Conservation (phyloP, 2,888 invertebrate species). For the Horisme vitalbata region DNA sequence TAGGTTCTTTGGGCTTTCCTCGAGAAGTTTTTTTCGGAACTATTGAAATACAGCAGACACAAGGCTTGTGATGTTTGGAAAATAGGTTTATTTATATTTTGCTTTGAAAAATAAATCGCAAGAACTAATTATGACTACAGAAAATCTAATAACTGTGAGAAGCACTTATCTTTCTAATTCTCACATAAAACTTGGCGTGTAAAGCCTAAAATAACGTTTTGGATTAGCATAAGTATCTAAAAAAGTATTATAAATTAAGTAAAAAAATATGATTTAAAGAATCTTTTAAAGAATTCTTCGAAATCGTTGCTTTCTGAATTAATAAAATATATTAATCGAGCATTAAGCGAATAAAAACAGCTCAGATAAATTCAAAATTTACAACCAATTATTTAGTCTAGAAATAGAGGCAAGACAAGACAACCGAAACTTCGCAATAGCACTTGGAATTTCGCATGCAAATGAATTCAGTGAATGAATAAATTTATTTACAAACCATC, state of each 20-base stretch:
- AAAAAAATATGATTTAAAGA: no score
- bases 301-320: no score
- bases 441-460: conserved; percentile 18
- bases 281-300: no score
- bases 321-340: no score
- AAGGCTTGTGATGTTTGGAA: no score
- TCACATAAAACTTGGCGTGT: background rate
- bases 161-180: conserved; percentile 1
- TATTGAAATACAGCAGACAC: no score
- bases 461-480: conserved; percentile 25
- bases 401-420: conserved; percentile 7
- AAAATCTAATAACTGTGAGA: background rate
- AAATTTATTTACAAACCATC: conserved; percentile 18
- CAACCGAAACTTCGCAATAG: conserved; percentile 1
- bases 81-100: no score
- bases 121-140: no score
- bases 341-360: background rate
- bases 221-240: conserved; percentile 1
- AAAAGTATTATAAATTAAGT: background rate
- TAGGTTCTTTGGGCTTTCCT: no score
- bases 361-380: conserved; percentile 1
- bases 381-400: background rate
- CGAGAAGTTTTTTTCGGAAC: no score
- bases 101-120: no score
- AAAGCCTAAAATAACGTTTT: background rate